Evolutionary conservation across 1,140 invertebrate species (phyloP).

Genomic region (Macrobrachium rosenbergii): DNA sequence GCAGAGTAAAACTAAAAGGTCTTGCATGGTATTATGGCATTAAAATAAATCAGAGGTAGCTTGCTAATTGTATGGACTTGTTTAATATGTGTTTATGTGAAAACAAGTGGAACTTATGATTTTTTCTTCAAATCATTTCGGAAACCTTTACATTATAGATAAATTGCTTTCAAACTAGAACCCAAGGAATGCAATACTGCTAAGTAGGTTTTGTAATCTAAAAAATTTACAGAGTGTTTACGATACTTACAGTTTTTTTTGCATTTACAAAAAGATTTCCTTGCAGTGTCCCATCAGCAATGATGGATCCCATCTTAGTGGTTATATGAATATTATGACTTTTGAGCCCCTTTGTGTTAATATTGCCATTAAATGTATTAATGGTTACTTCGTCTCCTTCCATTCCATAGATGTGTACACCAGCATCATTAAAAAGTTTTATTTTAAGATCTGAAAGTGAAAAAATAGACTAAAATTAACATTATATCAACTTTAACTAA

Average conservation of each 20-base stretch:
- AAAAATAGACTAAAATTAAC: neutral
- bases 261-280: neutral
- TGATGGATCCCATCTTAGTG: neutral
- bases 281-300: neutral
- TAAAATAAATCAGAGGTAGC: no score
- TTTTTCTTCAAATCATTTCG: no score
- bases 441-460: neutral
- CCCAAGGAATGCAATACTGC: neutral
- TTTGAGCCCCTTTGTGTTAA: neutral
- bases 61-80: no score
- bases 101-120: no score
- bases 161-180: neutral
- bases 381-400: neutral
- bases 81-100: no score
- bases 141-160: no score
- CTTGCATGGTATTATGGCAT: no score
- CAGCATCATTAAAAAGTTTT: neutral
- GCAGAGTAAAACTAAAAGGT: no score
- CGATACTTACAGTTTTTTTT: neutral
- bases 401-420: neutral
- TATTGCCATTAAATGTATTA: neutral
- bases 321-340: constrained; percentile 11
- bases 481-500: neutral
- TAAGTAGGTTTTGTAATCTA: neutral
- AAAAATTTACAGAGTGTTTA: neutral